Base-by-base conservation (phyloP, 2,797 vertebrate genomes). In the Varecia variegata region DNA sequence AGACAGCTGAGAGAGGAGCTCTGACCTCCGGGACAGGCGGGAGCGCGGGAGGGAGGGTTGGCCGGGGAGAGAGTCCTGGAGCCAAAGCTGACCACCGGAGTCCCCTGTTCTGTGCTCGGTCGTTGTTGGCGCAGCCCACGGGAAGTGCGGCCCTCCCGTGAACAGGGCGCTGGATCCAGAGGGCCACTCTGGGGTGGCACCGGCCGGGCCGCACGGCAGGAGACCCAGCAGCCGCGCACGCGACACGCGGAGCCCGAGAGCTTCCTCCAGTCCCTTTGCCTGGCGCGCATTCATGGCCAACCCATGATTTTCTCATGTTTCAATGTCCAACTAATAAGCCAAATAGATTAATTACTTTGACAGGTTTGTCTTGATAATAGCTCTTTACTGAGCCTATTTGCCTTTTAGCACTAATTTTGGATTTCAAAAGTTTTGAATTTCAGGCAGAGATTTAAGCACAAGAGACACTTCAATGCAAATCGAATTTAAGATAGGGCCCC, bases 391-490 rank as follows among this genome's bases (percentile, higher is more conserved):
- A 67, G 11, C 10, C 2, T 52, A 7, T 84, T 76, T 91, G 50
- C 32, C n/a, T 93, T 82, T 47, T 25, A 82, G 30, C 62, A 94
- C 90, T 95, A 90, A 95, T 85, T 97, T 85, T 83, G 79, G 58
- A 74, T 88, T 97, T 95, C 35, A 88, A 50, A 60, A 50, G 20
- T 68, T 95, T 91, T 94, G 85, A 56, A 70, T 96, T 90, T 86
- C 17, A 94, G 90, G 68, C 79, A 83, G 67, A 88, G 58, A 76
- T 58, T 54, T 93, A 91, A 94, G 47, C 70, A 50, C 52, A 68
- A 58, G 18, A 76, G 74, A 54, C 12, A 83, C 18, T 32, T 96
- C 67, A 23, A 91, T 77, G 83, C 50, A 95, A 86, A 95, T 86
- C 11, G 8, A 35, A 87, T 77, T 54, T 74, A 60, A 90, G 2